phyloP scores from a whole-genome alignment of 2,113 vertebrate genomes.

The Chascanopsetta lugubris region DNA sequence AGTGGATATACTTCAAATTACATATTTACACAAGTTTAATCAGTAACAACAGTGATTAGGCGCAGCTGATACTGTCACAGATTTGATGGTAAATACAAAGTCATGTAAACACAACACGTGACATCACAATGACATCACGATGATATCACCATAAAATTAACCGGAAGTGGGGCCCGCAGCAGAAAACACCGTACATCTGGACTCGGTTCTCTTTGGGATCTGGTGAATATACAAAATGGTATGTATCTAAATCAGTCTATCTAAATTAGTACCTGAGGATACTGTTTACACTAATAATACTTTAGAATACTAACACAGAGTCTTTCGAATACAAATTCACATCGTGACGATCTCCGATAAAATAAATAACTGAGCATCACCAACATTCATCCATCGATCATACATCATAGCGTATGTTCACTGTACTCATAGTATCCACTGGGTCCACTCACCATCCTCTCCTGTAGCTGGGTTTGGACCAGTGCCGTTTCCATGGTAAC shows the following conservation, averaged over 20 bases:
- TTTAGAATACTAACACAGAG: background rate
- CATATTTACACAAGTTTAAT: slow-evolving; percentile 12
- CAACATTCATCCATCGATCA: too few species aligned
- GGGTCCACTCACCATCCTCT: too few species aligned
- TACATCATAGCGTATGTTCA: too few species aligned
- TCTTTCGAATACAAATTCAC: background rate
- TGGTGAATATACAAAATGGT: background rate
- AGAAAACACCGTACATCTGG: background rate
- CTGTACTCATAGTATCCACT: too few species aligned
- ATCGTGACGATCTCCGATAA: background rate
- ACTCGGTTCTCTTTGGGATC: background rate
- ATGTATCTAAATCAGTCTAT: background rate
- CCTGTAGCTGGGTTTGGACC: too few species aligned
- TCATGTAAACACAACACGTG: background rate
- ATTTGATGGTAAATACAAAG: background rate
- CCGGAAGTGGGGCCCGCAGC: background rate
- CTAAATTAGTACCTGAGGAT: background rate
- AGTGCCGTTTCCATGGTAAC: too few species aligned
- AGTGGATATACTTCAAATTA: too few species aligned
- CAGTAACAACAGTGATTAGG: background rate
- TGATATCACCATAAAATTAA: background rate
- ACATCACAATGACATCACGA: background rate
- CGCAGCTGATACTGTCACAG: background rate
- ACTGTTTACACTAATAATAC: background rate
- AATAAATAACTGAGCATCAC: background rate